Base-by-base conservation (phyloP, 2,888 invertebrate species). In the Catocala sponsa region DNA sequence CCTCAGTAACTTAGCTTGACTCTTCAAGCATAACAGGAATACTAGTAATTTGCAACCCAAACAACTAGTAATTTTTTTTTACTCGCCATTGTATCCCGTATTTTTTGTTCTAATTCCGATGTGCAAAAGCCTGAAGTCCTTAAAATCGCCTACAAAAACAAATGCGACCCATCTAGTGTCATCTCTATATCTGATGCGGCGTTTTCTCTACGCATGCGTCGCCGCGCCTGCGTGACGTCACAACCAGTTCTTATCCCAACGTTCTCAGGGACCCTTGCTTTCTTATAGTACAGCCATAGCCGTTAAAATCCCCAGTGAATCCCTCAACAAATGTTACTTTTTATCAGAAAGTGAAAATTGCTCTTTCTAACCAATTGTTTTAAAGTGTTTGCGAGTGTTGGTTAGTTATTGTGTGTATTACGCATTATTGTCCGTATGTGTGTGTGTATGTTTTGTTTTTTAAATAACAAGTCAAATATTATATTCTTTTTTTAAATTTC, bases 221-320 rank as follows among this genome's bases (percentile, higher is more conserved):
- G 86, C 79, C 87, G 87, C 89, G 87, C 87, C 89, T 90, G 76
- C 65, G 83, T 92, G 94, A 92, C 92, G 91, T 91, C 88, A 91
- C 80, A 57, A 59, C 72, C 85, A 92, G 91, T 91, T 79, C 82
- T 82, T 70, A 75, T 70, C 77, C 81, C 80, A 76, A 73, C 83
- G 81, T 84, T 85, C 85, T 82, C 74, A 72, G 79, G 83, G 84
- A 84, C 77, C 81, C 80, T 76, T 76, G 85, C 58, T 79, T 68
- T 67, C 63, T 58, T 72, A 65, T 35, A 68, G 43, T 56, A 43
- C 58, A 25, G 41, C 25, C 61, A 32, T 41, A 65, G 43, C 70
- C 70, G 59, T 68, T 56, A 64, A 69, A 12, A 55, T 32, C 51
- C 50, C 54, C 43, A 54, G 44, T 47, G 42, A 62, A 52, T 57